Base-by-base conservation (phyloP, 2,113 vertebrate species). In the Nerophis ophidion region DNA sequence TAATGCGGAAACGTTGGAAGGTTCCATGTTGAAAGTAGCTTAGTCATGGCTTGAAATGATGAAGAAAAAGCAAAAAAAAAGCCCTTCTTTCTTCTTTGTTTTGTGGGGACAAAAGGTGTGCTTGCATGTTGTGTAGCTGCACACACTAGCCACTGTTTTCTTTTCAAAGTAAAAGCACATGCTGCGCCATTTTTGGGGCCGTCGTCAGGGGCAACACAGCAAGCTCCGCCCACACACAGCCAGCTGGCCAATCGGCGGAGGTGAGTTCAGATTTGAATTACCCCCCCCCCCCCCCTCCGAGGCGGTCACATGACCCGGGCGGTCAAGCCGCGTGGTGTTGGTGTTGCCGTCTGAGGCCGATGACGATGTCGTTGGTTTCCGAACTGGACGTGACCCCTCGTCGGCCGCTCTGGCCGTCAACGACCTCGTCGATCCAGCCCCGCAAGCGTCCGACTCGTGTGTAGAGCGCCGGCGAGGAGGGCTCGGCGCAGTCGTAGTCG, bases 391-490 rank as follows among this genome's bases (percentile, higher is more conserved):
- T 34, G 15, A 48, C 63, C 51, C 66, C 68, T 0, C 36, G 63
- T 3, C 0, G 61, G 1, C 6, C 45, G 6, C 36, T 48, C 2
- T 10, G 63, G 0, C 60, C n/a, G 48, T 70, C 10, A 16, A 54
- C 80, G 66, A 88, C 91, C 63, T 91, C 92, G 40, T 92, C 88
- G 45, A 96, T 93, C 94, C 94, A 96, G 69, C 89, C 79, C 51
- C 90, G 82, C 1, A 93, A 95, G 65, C 90, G 91, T 77, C 89
- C 90, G 73, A 95, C 92, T 42, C 93, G 91, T 0, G 93, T 92
- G 87, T 96, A 96, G 35, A 95, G 92, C 0, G 92, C 90, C 0
- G 94, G 94, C 0, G 89, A 93, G 57, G 91, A 86, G 42, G 93
- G 91, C 59, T 88, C 88, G n/a, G 91, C 83, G 45, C 94, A 96